Base-by-base conservation (phyloP, 2,113 vertebrate species). In the Opisthocomus hoazin region DNA sequence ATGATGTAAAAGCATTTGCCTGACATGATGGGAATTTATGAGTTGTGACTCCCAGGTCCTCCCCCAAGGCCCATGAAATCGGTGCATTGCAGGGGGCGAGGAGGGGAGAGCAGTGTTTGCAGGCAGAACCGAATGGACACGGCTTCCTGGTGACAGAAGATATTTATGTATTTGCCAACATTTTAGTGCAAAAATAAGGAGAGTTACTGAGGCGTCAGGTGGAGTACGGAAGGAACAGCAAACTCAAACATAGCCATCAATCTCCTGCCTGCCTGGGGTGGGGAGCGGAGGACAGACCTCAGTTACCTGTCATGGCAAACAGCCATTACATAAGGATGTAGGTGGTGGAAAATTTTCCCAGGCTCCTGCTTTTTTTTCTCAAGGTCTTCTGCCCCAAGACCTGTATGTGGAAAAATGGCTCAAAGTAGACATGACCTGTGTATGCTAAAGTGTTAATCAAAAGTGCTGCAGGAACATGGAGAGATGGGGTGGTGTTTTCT, bases 21-120 rank as follows among this genome's bases (percentile, higher is more conserved):
- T 95, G 96, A 96, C 91, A 82, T 77, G 92, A 90, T 90, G 80
- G 78, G 70, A 94, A 97, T 97, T 97, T 97, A 96, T 96, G 96
- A 93, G 83, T 46, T 46, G 70, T 82, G 94, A 95, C 77, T 95
- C 50, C 45, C 9, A 0, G 80, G 89, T 94, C 91, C 91, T 97
- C 94, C 90, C 91, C 48, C 53, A 76, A 93, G 96, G 71, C 61
- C 81, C 56, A 64, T 89, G 95, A 96, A 97, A 96, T 54, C n/a
- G 2, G 34, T 53, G 43, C 45, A 11, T 48, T 84, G 61, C 76
- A 34, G 60, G 48, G 45, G 50, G 58, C 6, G 29, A 81, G 70
- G 41, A 86, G 78, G 39, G 79, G 89, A 93, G 61, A 77, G 71
- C 74, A 50, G 75, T 45, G 34, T 89, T 69, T 95, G 76, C 63